A percentile compares a stretch with the other conserved stretches of the same genome.
Evolutionary conservation across 2,113 vertebrate genomes (phyloP).

Genomic region (Bagarius yarrelli): DNA sequence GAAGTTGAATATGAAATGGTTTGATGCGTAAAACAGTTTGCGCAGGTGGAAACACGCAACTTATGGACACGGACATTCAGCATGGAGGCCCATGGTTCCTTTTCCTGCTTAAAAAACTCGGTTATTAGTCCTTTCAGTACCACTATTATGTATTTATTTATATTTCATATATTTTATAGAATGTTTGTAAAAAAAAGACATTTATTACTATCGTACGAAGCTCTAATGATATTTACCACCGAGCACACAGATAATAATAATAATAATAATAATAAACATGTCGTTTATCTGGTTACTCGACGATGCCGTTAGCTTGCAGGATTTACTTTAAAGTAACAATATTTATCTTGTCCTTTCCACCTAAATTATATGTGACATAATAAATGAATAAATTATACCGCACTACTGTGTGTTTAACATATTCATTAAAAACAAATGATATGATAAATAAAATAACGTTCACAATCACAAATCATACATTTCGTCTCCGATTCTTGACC

Average conservation of each 20-base stretch:
- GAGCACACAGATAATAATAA: not conserved
- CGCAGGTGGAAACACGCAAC: slow-evolving; percentile 10
- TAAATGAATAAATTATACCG: not conserved
- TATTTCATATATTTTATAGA: not conserved
- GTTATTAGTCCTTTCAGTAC: slow-evolving; percentile 49
- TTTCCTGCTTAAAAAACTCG: not conserved
- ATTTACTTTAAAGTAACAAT: no score
- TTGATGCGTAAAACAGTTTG: slow-evolving; percentile 4
- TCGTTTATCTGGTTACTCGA: not conserved
- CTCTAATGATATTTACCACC: not conserved
- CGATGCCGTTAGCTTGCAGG: not conserved
- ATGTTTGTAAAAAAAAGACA: not conserved
- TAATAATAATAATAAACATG: not conserved
- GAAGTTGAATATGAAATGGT: not conserved
- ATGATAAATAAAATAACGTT: not conserved
- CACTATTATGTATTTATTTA: not conserved
- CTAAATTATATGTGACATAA: not conserved
- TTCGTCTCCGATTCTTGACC: no score
- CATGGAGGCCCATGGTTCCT: not conserved
- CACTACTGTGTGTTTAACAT: not conserved
- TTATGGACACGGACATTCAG: not conserved
- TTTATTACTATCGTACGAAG: not conserved
- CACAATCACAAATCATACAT: not conserved
- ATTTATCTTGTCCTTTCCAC: not conserved
- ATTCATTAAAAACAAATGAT: not conserved